Percentiles rank a stretch among this genome's conserved stretches.
These are phyloP conservation scores for Laticauda laticaudata DNA, from an alignment of 2,113 vertebrate species.

Conservation along the genomic window DNA sequence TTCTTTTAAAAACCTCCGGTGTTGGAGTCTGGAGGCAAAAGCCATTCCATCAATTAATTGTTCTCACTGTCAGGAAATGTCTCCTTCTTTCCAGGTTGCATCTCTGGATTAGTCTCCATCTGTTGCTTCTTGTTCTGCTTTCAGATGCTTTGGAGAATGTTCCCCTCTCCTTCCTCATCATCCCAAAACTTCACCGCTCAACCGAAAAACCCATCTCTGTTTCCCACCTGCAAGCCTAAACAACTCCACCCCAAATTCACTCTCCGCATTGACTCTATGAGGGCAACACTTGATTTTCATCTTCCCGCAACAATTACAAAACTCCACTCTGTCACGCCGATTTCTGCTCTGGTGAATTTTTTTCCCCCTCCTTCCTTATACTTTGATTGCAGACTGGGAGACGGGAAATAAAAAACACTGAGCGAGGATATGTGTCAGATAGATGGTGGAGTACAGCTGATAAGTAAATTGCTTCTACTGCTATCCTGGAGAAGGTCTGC, in stretches of 20 bases:
- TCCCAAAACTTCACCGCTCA: background rate
- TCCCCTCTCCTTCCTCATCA: background rate
- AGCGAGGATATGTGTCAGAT: slow-evolving; percentile 26
- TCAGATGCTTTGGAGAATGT: background rate
- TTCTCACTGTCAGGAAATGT: too few species aligned
- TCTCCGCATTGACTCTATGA: background rate
- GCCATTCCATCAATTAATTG: too few species aligned
- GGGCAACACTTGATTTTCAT: background rate
- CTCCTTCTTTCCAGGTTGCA: too few species aligned
- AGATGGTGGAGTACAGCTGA: background rate
- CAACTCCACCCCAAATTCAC: background rate
- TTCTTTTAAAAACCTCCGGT: too few species aligned
- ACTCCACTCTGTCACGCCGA: background rate
- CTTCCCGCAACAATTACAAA: slow-evolving; percentile 33
- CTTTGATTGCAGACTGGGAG: slow-evolving; percentile 22
- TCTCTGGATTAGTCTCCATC: too few species aligned
- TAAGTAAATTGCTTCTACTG: slow-evolving; percentile 43
- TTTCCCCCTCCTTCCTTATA: background rate
- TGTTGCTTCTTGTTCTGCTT: too few species aligned
- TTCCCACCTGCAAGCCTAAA: background rate
- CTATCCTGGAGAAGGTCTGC: background rate
- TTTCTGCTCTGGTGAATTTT: slow-evolving; percentile 30
- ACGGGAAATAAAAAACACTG: background rate
- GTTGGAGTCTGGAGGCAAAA: too few species aligned
- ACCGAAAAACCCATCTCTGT: background rate